These are phyloP conservation scores for Plotosus lineatus DNA, from an alignment of 2,113 vertebrate genomes.

Conservation along the genomic window DNA sequence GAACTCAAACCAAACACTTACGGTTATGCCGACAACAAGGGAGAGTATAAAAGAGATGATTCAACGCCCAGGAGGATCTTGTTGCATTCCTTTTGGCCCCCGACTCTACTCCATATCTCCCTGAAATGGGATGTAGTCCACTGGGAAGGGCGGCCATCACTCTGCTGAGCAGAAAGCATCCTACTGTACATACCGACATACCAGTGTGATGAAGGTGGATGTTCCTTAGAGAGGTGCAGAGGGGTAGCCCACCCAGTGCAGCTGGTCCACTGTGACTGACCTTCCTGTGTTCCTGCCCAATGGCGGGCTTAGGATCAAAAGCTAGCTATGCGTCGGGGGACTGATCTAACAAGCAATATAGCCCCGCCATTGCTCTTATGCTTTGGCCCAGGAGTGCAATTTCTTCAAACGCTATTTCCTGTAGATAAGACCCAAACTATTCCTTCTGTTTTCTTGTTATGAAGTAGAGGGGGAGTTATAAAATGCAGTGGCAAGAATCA, in stretches of 20 bases:
- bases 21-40: not conserved
- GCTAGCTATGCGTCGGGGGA: constrained; percentile 69
- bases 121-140: constrained; percentile 33
- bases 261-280: constrained; percentile 61
- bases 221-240: constrained; percentile 66
- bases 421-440: constrained; percentile 72
- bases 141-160: constrained; percentile 25
- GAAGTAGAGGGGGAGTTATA: constrained; percentile 27
- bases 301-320: constrained; percentile 68
- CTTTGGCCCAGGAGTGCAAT: constrained; percentile 70
- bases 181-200: constrained; percentile 70
- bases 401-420: constrained; percentile 77
- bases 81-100: not conserved
- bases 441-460: constrained; percentile 63
- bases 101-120: constrained; percentile 17
- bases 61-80: not conserved
- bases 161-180: constrained; percentile 17
- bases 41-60: not conserved
- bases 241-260: constrained; percentile 72
- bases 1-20: not conserved
- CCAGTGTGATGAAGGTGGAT: constrained; percentile 67
- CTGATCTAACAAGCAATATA: constrained; percentile 67
- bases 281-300: constrained; percentile 69
- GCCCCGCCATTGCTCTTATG: constrained; percentile 72
- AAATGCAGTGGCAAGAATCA: not conserved